Evolutionary conservation across 2,113 vertebrate species (phyloP).

Genomic region (Proteles cristata): DNA sequence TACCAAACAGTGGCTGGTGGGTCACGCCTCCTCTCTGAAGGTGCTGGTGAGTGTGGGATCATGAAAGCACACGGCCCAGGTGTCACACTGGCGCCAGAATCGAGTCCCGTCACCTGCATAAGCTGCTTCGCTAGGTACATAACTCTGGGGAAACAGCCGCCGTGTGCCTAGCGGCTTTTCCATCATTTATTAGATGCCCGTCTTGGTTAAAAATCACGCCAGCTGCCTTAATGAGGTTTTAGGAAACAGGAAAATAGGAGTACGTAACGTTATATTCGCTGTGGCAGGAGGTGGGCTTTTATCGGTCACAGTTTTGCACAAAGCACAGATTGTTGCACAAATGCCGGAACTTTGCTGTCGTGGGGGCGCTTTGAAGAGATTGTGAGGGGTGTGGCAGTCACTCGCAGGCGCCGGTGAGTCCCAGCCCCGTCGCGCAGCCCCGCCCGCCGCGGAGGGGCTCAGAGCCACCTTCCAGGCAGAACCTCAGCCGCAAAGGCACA

Average conservation of each 20-base stretch:
- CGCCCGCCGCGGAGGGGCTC: not conserved
- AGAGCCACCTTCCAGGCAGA: constrained; percentile 46
- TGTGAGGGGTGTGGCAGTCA: not conserved
- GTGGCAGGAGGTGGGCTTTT: not conserved
- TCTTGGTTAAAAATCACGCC: not conserved
- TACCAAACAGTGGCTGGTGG: rapidly evolving
- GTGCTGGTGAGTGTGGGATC: rapidly evolving
- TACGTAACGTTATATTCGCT: rapidly evolving
- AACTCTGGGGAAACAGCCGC: not conserved
- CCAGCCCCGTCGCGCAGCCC: not conserved
- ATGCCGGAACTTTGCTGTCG: not conserved
- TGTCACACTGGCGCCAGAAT: rapidly evolving
- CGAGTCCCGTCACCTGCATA: rapidly evolving
- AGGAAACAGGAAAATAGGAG: not conserved
- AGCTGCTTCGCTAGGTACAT: not conserved
- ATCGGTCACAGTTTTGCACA: constrained; percentile 22
- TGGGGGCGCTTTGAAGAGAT: not conserved
- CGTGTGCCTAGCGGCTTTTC: rapidly evolving
- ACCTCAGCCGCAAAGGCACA: not conserved
- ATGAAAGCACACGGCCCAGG: not conserved
- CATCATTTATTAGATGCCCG: not conserved
- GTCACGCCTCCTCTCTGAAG: not conserved
- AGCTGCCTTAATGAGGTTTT: not conserved
- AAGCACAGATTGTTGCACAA: constrained; percentile 27
- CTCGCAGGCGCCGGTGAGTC: not conserved